A percentile compares a stretch with the other conserved stretches of the same genome.
phyloP scores from a whole-genome alignment of 1,140 invertebrate species.

The Achroia grisella region DNA sequence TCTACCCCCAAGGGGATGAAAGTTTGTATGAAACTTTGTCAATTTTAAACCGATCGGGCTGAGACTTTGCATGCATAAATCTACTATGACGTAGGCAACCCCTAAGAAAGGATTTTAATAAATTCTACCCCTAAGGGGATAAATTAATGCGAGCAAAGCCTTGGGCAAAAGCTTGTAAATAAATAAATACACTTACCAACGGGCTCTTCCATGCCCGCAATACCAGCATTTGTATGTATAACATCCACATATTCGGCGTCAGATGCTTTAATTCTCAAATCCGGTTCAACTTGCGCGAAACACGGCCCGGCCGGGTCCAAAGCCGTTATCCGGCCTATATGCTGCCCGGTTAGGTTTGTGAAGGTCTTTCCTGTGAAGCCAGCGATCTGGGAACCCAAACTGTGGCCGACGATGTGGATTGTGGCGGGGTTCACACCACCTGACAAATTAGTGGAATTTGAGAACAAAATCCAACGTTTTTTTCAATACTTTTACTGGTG shows the following conservation, averaged over 20 bases:
- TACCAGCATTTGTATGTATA: conserved; percentile 80
- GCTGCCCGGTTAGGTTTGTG: conserved; percentile 53
- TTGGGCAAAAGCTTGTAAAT: background rate
- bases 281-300: conserved; percentile 73
- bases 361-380: conserved; percentile 80
- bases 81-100: too few relatives aligned
- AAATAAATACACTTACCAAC: conserved; percentile 30
- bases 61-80: too few relatives aligned
- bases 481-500: too few relatives aligned
- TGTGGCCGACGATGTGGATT: conserved; percentile 88
- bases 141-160: too few relatives aligned
- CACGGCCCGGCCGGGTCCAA: conserved; percentile 83
- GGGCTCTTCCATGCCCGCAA: conserved; percentile 62
- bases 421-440: conserved; percentile 49
- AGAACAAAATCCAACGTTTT: too few relatives aligned
- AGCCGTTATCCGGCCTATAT: conserved; percentile 78
- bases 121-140: too few relatives aligned
- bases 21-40: too few relatives aligned
- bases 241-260: conserved; percentile 84
- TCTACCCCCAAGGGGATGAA: too few relatives aligned
- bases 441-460: conserved; percentile 8
- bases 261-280: conserved; percentile 72
- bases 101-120: too few relatives aligned
- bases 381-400: conserved; percentile 87
- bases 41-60: too few relatives aligned